Conservation (phyloP, 2,888 invertebrate genomes). For the Tinea pellionella region DNA sequence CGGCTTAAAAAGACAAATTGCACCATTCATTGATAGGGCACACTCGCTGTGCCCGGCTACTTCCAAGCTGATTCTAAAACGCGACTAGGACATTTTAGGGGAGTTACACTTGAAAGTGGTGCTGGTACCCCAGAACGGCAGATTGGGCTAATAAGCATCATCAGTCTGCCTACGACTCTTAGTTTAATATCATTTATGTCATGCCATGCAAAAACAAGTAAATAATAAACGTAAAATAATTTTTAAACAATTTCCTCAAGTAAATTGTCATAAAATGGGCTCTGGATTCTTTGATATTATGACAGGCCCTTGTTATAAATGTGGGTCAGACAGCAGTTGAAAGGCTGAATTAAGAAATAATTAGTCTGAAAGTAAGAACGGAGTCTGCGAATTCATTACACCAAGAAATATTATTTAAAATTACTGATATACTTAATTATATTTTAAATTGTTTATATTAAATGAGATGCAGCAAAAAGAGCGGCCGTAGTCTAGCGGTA, state of each 20-base stretch:
- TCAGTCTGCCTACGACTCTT: too few species aligned
- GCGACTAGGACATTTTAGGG: too few species aligned
- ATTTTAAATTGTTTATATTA: background rate
- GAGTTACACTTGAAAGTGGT: too few species aligned
- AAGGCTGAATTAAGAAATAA: conserved; percentile 3
- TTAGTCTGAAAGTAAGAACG: background rate
- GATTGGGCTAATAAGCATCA: too few species aligned
- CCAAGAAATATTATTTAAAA: background rate
- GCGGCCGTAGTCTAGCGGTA: too few species aligned
- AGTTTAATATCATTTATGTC: too few species aligned
- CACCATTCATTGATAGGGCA: too few species aligned
- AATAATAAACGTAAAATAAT: background rate
- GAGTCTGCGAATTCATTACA: background rate
- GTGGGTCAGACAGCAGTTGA: conserved; percentile 2
- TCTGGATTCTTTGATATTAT: background rate
- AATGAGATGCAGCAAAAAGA: too few species aligned
- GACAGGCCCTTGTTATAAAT: background rate
- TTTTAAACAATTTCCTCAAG: background rate
- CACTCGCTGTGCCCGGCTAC: too few species aligned
- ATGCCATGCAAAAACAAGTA: too few species aligned
- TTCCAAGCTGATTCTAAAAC: too few species aligned
- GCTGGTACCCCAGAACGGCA: too few species aligned
- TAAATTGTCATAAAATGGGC: background rate
- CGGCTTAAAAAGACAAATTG: background rate
- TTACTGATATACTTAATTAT: background rate